Evolutionary conservation across 2,888 invertebrate species (phyloP).

Genomic region (Phyllotreta striolata): DNA sequence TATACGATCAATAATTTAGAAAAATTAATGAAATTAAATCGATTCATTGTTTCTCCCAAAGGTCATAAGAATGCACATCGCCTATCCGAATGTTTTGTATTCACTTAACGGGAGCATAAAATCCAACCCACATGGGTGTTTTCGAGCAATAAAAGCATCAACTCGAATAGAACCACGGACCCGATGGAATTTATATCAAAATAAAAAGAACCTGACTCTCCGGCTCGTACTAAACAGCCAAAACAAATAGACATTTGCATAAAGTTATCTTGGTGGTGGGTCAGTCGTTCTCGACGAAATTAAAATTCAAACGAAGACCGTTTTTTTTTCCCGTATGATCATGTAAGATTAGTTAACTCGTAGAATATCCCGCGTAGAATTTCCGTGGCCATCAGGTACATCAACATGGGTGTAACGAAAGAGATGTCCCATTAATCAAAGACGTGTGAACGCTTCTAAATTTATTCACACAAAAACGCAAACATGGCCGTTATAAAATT

Average conservation of each 20-base stretch:
- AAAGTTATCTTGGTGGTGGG: constrained; percentile 47
- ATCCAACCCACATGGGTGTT: constrained; percentile 50
- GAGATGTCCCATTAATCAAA: constrained; percentile 10
- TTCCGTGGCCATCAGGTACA: no score
- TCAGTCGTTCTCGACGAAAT: constrained; percentile 30
- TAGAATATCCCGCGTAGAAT: no score
- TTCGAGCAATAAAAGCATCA: constrained; percentile 49
- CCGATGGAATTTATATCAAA: constrained; percentile 53
- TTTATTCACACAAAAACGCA: constrained; percentile 16
- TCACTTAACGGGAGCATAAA: constrained; percentile 47
- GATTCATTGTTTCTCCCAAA: neutral
- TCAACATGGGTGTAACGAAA: no score
- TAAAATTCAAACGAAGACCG: constrained; percentile 7
- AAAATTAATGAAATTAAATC: no score
- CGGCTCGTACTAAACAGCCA: constrained; percentile 47
- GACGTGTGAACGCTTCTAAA: constrained; percentile 20
- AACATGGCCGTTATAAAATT: constrained; percentile 19
- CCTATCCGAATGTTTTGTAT: constrained; percentile 28
- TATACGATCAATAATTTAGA: no score
- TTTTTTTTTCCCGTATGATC: no score
- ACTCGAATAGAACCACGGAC: constrained; percentile 33
- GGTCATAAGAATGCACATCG: constrained; percentile 11
- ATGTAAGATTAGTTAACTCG: no score
- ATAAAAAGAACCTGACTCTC: constrained; percentile 53
- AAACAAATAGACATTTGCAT: constrained; percentile 55